phyloP scores from a whole-genome alignment of 2,888 invertebrate species.

The Zootermopsis nevadensis region DNA sequence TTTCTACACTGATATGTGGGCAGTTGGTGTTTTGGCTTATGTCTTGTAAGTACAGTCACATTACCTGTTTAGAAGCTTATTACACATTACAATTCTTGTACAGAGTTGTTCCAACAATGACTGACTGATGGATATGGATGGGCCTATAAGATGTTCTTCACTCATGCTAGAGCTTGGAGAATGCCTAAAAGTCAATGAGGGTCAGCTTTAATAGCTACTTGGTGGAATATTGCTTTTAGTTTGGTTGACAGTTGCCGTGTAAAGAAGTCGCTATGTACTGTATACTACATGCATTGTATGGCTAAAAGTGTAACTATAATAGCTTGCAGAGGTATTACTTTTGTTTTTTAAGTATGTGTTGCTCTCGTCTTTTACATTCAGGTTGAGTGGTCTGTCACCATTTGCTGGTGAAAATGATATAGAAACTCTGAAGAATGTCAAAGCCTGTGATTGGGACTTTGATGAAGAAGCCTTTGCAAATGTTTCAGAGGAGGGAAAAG shows the following conservation, averaged over 20 bases:
- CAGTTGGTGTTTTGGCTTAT: conserved; percentile 97
- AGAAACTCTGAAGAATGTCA: conserved; percentile 97
- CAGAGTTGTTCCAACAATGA: too few species aligned
- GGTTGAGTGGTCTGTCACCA: conserved; percentile 96
- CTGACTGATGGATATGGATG: too few species aligned
- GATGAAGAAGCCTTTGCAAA: conserved; percentile 94
- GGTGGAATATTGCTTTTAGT: too few species aligned
- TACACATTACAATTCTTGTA: background rate
- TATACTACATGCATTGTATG: too few species aligned
- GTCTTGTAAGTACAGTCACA: conserved; percentile 82
- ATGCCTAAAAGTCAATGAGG: too few species aligned
- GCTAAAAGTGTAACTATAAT: too few species aligned
- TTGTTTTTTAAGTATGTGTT: conserved; percentile 85
- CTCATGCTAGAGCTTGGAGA: too few species aligned
- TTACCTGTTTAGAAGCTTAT: too few species aligned
- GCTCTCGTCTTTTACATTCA: conserved; percentile 60
- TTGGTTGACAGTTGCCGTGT: too few species aligned
- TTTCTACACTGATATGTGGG: conserved; percentile 99
- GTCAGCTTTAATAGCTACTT: too few species aligned
- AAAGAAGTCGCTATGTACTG: too few species aligned
- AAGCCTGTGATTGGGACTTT: conserved; percentile 99
- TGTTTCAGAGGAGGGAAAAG: conserved; percentile 97
- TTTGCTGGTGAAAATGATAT: conserved; percentile 99
- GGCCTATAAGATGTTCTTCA: too few species aligned
- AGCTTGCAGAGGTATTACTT: conserved; percentile 66